phyloP scores from a whole-genome alignment of 2,888 invertebrate genomes.

The Apodemia zela region DNA sequence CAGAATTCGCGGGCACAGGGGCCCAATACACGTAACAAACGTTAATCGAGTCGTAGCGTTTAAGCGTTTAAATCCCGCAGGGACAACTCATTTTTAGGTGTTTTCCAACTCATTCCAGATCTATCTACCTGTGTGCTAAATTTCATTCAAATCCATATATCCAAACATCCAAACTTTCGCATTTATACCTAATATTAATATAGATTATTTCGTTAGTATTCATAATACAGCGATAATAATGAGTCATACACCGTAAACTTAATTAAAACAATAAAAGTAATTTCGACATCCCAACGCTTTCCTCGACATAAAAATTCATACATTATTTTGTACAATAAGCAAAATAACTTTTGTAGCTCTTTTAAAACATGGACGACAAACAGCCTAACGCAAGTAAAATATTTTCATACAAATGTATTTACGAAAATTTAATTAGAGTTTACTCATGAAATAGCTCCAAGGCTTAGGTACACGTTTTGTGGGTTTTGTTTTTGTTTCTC shows the following conservation, averaged over 20 bases:
- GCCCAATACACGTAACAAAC: too few species aligned
- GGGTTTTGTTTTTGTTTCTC: background rate
- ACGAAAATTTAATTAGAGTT: constrained; percentile 57
- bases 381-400: constrained; percentile 44
- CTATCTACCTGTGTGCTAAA: too few species aligned
- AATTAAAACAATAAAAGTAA: background rate
- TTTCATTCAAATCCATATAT: too few species aligned
- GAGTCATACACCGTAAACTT: background rate
- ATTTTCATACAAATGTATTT: constrained; percentile 47
- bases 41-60: too few species aligned
- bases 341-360: constrained; percentile 21
- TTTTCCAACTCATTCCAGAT: too few species aligned
- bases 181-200: too few species aligned
- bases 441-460: constrained; percentile 38
- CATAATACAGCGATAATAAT: too few species aligned
- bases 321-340: background rate
- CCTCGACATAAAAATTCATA: background rate
- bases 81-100: too few species aligned
- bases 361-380: constrained; percentile 37
- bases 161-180: too few species aligned
- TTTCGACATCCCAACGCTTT: background rate
- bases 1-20: too few species aligned
- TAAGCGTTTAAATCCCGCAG: too few species aligned
- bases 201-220: too few species aligned
- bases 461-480: constrained; percentile 38